phyloP scores from a whole-genome alignment of 2,888 invertebrate genomes.

The Oligia fasciuncula region DNA sequence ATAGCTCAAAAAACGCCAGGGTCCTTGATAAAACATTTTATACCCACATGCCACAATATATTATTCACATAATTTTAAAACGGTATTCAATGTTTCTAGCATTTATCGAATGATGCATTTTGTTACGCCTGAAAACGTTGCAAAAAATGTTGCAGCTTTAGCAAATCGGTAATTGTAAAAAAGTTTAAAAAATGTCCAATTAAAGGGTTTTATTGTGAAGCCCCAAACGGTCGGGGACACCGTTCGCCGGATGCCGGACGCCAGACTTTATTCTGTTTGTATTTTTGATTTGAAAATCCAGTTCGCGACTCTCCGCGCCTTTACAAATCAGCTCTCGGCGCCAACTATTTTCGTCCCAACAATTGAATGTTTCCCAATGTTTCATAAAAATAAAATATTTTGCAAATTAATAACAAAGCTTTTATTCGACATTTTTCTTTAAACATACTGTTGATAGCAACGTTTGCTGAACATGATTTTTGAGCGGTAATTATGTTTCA shows the following conservation, averaged over 20 bases:
- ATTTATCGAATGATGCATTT: not conserved
- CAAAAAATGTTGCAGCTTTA: not conserved
- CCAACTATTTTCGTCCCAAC: slow-evolving; percentile 1
- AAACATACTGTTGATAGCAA: not conserved
- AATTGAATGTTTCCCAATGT: slow-evolving; percentile 4
- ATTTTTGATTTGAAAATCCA: slow-evolving; percentile 43
- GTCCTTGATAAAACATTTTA: not conserved
- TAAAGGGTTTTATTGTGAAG: slow-evolving; percentile 22
- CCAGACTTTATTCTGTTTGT: slow-evolving; percentile 16
- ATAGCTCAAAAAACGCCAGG: not conserved
- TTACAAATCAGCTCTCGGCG: not conserved
- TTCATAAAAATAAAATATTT: slow-evolving; percentile 7
- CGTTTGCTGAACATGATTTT: not conserved
- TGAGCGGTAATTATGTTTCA: not conserved
- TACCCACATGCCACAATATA: not conserved
- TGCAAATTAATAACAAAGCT: not conserved
- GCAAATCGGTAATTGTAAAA: slow-evolving; percentile 3
- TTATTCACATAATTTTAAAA: not conserved
- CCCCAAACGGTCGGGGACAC: not conserved
- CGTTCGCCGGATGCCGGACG: not conserved
- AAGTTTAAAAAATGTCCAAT: slow-evolving; percentile 11
- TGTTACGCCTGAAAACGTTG: not conserved
- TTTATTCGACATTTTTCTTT: not conserved
- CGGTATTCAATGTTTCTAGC: not conserved
- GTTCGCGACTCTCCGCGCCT: not conserved